Conservation (phyloP, 2,888 invertebrate species). For the Chymomyza amoena region DNA sequence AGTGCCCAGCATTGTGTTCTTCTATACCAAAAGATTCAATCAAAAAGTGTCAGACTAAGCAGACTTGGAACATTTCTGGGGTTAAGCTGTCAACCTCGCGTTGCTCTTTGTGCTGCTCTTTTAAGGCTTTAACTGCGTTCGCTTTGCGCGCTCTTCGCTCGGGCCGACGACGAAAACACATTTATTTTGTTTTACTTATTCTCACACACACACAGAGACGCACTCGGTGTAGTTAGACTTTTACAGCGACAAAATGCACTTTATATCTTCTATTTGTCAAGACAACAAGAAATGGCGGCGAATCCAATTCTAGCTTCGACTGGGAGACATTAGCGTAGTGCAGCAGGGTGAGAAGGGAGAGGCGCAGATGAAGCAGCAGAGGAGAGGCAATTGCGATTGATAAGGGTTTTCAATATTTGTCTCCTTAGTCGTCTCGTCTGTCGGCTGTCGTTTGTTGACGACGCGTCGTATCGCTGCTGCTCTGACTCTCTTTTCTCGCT, state of each 20-base stretch:
- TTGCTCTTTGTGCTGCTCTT: neutral
- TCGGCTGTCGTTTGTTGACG: neutral
- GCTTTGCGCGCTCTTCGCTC: neutral
- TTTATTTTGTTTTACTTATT: neutral
- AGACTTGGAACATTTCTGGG: neutral
- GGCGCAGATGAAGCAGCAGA: neutral
- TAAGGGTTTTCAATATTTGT: slow-evolving; percentile 48
- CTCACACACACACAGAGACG: neutral
- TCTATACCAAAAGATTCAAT: neutral
- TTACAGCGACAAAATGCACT: neutral
- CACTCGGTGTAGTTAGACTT: neutral
- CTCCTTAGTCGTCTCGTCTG: slow-evolving; percentile 9
- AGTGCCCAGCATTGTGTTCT: neutral
- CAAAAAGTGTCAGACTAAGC: neutral
- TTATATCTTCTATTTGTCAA: slow-evolving; percentile 1
- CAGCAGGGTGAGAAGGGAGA: neutral
- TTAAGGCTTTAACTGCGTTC: neutral
- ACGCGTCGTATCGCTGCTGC: neutral
- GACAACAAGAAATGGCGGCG: slow-evolving; percentile 9
- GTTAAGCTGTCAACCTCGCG: neutral
- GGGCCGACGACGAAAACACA: neutral
- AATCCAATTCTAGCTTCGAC: neutral
- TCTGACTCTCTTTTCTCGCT: neutral
- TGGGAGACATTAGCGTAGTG: neutral
- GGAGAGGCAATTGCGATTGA: slow-evolving; percentile 47